Evolutionary conservation across 2,888 invertebrate genomes (phyloP).

Genomic region (Nomada lathburiana): DNA sequence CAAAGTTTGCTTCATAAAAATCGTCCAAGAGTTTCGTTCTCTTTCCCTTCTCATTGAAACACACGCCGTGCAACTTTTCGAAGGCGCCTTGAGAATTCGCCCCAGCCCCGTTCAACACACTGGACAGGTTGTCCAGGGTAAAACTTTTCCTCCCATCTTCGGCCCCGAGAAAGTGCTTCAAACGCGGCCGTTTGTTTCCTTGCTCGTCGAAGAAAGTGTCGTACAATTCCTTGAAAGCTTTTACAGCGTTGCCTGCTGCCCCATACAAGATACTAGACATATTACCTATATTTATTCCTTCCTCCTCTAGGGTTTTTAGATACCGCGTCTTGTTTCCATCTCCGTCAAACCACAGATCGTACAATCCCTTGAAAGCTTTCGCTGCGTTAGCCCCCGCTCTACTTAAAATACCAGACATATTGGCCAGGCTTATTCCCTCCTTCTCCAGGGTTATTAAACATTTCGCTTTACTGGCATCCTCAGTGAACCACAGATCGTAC

Average conservation of each 20-base stretch:
- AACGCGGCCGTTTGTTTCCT: slow-evolving; percentile 8
- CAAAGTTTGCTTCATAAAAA: slow-evolving; percentile 57
- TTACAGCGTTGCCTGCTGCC: slow-evolving; percentile 57
- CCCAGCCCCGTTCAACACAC: slow-evolving; percentile 3
- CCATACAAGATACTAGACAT: slow-evolving; percentile 61
- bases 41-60: slow-evolving; percentile 65
- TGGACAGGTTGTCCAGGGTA: slow-evolving; percentile 1
- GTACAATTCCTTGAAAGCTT: slow-evolving; percentile 45
- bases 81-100: background rate
- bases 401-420: slow-evolving; percentile 69
- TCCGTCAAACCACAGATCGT: background rate
- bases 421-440: slow-evolving; percentile 54
- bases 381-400: slow-evolving; percentile 61
- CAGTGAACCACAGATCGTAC: slow-evolving; percentile 69
- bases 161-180: background rate
- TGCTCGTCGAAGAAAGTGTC: background rate
- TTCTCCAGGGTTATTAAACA: slow-evolving; percentile 30
- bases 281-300: slow-evolving; percentile 46
- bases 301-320: background rate
- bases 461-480: slow-evolving; percentile 38
- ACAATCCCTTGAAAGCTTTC: slow-evolving; percentile 53
- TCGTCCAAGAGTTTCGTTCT: slow-evolving; percentile 71
- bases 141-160: background rate
- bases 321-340: background rate
- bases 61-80: slow-evolving; percentile 25